A percentile compares a stretch with the other conserved stretches of the same genome.
These are phyloP conservation scores for Lethrus apterus DNA, from an alignment of 1,140 invertebrate species.

Conservation along the genomic window DNA sequence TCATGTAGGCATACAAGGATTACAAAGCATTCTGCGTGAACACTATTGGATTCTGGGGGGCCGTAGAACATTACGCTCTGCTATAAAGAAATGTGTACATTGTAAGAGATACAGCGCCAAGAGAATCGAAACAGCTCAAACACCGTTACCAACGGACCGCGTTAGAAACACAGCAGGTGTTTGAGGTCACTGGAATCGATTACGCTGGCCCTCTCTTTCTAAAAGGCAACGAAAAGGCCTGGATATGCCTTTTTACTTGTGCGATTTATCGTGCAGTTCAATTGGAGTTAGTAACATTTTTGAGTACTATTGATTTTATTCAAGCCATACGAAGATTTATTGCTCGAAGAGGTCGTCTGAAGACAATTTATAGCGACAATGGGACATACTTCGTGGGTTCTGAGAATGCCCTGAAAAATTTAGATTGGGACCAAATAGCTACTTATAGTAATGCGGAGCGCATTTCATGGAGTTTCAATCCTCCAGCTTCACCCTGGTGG, in stretches of 20 bases:
- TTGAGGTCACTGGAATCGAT: constrained; percentile 26
- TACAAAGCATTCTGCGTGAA: constrained; percentile 9
- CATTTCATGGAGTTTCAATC: constrained; percentile 23
- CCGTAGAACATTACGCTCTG: constrained; percentile 6
- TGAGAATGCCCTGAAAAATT: constrained; percentile 24
- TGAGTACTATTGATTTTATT: not conserved
- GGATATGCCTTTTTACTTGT: constrained; percentile 31
- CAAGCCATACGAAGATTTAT: constrained; percentile 21
- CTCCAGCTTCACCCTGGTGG: too few relatives aligned
- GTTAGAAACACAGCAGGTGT: constrained; percentile 25
- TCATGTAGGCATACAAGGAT: constrained; percentile 16
- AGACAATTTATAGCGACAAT: constrained; percentile 25
- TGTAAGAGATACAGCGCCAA: constrained; percentile 16
- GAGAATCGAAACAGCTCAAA: not conserved
- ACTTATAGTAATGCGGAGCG: not conserved
- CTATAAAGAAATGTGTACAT: constrained; percentile 11
- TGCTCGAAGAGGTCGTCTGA: not conserved
- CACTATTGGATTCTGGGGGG: constrained; percentile 18
- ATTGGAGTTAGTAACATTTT: constrained; percentile 1
- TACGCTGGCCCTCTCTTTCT: constrained; percentile 30
- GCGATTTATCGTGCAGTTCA: constrained; percentile 11
- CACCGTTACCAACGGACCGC: constrained; percentile 19
- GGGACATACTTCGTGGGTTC: constrained; percentile 34
- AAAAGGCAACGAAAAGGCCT: constrained; percentile 23
- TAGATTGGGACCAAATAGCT: constrained; percentile 28